phyloP scores from a whole-genome alignment of 2,888 invertebrate genomes.

The Pachymerium ferrugineum region DNA sequence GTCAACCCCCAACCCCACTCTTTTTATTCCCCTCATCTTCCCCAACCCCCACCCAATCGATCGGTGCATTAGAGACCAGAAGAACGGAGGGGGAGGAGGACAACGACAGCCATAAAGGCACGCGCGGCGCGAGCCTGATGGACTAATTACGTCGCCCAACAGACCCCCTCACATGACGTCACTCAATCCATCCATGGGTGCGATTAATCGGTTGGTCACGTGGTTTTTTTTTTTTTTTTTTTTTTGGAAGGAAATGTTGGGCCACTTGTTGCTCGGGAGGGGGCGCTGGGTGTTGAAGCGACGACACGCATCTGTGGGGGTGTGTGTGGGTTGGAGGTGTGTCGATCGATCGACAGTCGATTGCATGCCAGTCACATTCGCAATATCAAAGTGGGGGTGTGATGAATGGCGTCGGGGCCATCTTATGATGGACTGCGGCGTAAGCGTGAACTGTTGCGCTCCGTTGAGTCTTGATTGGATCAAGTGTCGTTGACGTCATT shows the following conservation, averaged over 20 bases:
- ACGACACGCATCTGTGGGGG: not conserved
- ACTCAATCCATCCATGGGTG: not conserved
- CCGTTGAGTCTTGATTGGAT: conserved; percentile 4
- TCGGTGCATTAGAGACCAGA: conserved; percentile 16
- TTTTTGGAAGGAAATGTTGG: not conserved
- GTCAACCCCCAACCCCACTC: not conserved
- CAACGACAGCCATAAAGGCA: conserved; percentile 28
- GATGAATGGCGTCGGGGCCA: conserved; percentile 3
- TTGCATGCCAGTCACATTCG: conserved; percentile 17
- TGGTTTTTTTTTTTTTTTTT: not conserved
- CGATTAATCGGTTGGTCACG: not conserved
- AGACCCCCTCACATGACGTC: conserved; percentile 1
- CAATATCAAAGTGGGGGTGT: not conserved
- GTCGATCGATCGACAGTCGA: conserved; percentile 6
- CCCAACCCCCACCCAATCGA: not conserved
- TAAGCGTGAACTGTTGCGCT: conserved; percentile 17
- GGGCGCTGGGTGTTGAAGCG: not conserved
- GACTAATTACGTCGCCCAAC: conserved; percentile 27
- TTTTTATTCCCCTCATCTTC: not conserved
- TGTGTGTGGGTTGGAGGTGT: not conserved
- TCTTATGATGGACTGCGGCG: conserved; percentile 13
- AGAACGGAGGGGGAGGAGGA: not conserved
- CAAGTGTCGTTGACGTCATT: not conserved
- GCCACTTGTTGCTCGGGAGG: not conserved
- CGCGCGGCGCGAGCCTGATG: conserved; percentile 27